These are phyloP conservation scores for Fregetta grallaria DNA, from an alignment of 2,113 vertebrate genomes.

Conservation along the genomic window DNA sequence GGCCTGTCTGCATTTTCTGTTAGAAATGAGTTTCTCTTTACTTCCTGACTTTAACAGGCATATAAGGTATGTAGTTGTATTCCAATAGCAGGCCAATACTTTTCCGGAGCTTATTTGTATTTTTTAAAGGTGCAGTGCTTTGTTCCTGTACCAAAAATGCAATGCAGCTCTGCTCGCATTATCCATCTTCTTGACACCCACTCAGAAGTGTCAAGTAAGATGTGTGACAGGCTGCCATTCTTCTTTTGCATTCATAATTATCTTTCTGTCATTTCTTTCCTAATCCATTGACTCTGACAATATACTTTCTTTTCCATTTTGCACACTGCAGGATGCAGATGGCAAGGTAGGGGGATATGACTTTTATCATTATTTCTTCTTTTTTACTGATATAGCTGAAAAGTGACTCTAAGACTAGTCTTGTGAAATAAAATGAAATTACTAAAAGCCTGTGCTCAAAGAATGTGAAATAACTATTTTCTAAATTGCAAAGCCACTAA, in stretches of 20 bases:
- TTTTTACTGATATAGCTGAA: background rate
- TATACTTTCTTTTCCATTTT: background rate
- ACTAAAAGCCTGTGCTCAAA: background rate
- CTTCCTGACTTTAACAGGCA: background rate
- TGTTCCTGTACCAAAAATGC: background rate
- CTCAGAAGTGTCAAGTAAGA: background rate
- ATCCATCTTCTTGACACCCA: conserved; percentile 14
- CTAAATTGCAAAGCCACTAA: background rate
- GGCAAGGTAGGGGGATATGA: background rate
- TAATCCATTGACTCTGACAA: background rate
- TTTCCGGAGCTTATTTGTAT: background rate
- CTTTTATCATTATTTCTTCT: background rate
- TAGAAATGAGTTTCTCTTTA: background rate
- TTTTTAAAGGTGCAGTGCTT: background rate
- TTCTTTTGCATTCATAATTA: background rate
- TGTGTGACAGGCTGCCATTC: background rate
- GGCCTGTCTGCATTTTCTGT: background rate
- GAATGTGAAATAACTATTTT: background rate
- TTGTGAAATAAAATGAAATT: background rate
- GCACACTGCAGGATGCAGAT: background rate
- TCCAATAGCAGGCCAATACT: background rate
- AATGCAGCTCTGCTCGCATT: background rate
- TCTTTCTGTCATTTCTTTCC: background rate
- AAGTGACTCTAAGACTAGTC: background rate
- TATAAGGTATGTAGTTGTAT: background rate